Percentiles rank a stretch among this genome's conserved stretches.
Evolutionary conservation across 2,888 invertebrate genomes (phyloP).

Genomic region (Biston stratarius): DNA sequence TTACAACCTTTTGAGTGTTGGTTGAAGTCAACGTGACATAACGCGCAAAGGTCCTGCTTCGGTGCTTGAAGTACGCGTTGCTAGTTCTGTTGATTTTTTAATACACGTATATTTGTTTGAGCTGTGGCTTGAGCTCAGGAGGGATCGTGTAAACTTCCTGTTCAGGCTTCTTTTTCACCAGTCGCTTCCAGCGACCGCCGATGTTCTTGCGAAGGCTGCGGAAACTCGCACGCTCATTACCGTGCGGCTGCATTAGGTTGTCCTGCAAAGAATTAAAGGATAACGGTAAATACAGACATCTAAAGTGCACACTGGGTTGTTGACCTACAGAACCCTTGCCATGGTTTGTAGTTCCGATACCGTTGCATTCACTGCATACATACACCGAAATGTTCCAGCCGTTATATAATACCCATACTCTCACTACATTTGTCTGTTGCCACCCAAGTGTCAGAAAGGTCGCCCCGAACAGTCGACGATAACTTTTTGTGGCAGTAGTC

Average conservation of each 20-base stretch:
- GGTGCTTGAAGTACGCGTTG: conserved; percentile 59
- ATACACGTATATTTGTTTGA: conserved; percentile 96
- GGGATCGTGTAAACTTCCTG: conserved; percentile 94
- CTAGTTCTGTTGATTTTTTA: conserved; percentile 68
- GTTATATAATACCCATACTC: conserved; percentile 65
- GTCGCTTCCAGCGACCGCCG: conserved; percentile 94
- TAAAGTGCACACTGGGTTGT: conserved; percentile 52
- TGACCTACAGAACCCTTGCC: conserved; percentile 59
- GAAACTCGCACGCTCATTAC: conserved; percentile 91
- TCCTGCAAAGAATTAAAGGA: conserved; percentile 88
- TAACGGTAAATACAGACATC: conserved; percentile 46
- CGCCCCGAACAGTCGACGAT: conserved; percentile 54
- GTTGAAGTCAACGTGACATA: conserved; percentile 66
- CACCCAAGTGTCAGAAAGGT: conserved; percentile 60
- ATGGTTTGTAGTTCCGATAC: conserved; percentile 68
- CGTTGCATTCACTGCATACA: conserved; percentile 68
- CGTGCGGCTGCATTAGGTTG: conserved; percentile 90
- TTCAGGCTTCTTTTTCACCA: conserved; percentile 94
- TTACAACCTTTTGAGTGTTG: conserved; percentile 71
- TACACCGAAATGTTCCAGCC: conserved; percentile 63
- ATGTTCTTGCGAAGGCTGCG: conserved; percentile 94
- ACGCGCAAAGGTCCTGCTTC: conserved; percentile 78
- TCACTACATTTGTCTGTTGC: conserved; percentile 67
- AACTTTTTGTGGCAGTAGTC: conserved; percentile 34
- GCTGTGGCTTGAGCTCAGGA: conserved; percentile 94